These are phyloP conservation scores for Meloidogyne exigua DNA, from an alignment of 1,140 invertebrate species.

Conservation along the genomic window DNA sequence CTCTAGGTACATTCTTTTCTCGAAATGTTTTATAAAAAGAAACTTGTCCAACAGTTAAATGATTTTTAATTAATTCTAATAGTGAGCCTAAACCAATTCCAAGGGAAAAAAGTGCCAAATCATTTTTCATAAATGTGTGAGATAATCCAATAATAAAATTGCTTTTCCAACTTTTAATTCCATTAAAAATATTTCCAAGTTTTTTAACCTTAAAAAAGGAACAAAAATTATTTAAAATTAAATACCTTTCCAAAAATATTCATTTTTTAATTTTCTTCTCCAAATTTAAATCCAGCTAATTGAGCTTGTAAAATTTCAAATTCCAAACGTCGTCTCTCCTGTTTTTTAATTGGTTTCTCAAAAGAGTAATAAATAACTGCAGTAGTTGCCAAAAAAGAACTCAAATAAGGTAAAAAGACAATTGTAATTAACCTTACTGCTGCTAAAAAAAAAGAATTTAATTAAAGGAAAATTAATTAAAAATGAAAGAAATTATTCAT, in stretches of 20 bases:
- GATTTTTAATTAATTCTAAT: constrained; percentile 62
- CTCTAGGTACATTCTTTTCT: constrained; percentile 50
- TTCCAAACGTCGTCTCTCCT: constrained; percentile 46
- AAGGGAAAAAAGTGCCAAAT: constrained; percentile 35
- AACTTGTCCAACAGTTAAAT: constrained; percentile 54
- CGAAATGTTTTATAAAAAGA: constrained; percentile 57
- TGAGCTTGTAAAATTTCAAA: constrained; percentile 52
- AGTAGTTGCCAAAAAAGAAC: background rate
- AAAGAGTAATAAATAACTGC: constrained; percentile 46
- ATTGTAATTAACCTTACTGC: constrained; percentile 10
- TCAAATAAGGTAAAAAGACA: background rate
- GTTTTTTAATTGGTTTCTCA: constrained; percentile 44
- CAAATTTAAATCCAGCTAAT: constrained; percentile 46
- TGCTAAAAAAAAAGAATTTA: constrained; percentile 7
- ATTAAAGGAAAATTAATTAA: too few species aligned
- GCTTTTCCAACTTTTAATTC: background rate
- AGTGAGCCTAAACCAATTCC: constrained; percentile 50
- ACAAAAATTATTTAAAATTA: background rate
- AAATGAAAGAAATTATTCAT: background rate
- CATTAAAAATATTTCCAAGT: background rate
- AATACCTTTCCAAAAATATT: background rate
- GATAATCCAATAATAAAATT: background rate
- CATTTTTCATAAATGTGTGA: constrained; percentile 22
- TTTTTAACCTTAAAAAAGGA: background rate
- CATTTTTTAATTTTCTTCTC: background rate